phyloP scores from a whole-genome alignment of 2,113 vertebrate species.

The Condylura cristata region DNA sequence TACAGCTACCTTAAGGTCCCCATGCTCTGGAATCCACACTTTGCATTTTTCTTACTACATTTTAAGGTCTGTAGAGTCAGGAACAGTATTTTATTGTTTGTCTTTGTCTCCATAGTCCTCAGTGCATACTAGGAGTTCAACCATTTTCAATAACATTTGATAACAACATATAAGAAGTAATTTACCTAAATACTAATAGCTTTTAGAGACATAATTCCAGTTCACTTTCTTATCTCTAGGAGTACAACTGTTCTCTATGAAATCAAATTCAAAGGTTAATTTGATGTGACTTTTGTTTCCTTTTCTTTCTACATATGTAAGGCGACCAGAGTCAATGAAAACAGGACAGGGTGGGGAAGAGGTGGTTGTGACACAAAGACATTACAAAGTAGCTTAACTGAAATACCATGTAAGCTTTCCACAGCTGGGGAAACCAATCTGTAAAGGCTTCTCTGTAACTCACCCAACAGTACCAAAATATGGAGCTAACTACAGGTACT shows the following conservation, averaged over 20 bases:
- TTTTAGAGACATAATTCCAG: background rate
- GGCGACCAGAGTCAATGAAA: background rate
- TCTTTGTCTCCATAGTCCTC: background rate
- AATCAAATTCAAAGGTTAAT: background rate
- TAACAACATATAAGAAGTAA: background rate
- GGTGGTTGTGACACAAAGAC: background rate
- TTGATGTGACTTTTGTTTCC: background rate
- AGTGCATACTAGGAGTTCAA: background rate
- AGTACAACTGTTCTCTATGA: background rate
- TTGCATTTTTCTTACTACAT: background rate
- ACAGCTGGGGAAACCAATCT: background rate
- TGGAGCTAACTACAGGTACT: background rate
- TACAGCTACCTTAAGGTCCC: background rate
- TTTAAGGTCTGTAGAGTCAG: background rate
- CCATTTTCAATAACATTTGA: background rate
- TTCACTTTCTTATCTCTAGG: background rate
- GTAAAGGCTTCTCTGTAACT: background rate
- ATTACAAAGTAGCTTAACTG: background rate
- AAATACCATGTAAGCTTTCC: background rate
- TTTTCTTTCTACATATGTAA: background rate
- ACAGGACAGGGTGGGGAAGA: background rate
- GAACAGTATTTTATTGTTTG: background rate
- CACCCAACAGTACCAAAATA: background rate
- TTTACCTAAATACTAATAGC: background rate
- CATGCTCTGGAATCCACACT: background rate